Base-by-base conservation (phyloP, 2,113 vertebrate species). In the Tetrao urogallus region DNA sequence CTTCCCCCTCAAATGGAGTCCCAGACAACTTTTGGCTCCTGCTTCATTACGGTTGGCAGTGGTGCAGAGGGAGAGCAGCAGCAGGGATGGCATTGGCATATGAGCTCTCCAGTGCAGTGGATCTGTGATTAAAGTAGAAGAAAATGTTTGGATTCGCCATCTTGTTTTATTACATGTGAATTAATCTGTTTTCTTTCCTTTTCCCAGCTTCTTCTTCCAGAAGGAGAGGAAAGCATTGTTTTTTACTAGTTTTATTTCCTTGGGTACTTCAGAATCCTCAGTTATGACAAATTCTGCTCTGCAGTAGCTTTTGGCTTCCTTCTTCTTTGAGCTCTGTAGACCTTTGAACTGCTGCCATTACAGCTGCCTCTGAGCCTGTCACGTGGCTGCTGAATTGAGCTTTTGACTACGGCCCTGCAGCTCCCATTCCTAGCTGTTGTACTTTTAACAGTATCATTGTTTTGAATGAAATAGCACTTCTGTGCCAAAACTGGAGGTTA, bases 331-430 rank as follows among this genome's bases (percentile, higher is more conserved):
- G 88, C 92, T 95, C 88, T 94, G 81, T 76, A 91, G 93, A 95
- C 90, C 95, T 97, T 97, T 97, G 95, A 95, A 95, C 93, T 90
- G 86, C 92, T 95, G 94, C 94, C 95, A 90, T 95, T 95, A 94
- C 79, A 95, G 95, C 96, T 96, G 95, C 94, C 93, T 97, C 88
- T 11, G 32, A 95, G 95, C 86, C 88, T 66, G 88, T 97, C 94
- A 96, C 79, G 94, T 90, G 96, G 93, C 82, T 72, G 65, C 52
- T 96, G 95, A 96, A 97, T 95, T 88, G 95, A 93, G 93, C 95
- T 96, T 97, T 95, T 97, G 95, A 97, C 90, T 90, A 43, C 94
- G 93, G 43, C 88, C 88, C 94, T 94, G 94, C 88, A 75, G 81
- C 88, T 95, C 93, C 94, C 85, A 75, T 94, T 94, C 90, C 86